Evolutionary conservation across 1,140 invertebrate genomes (phyloP).

Genomic region (Drosophila rufa): DNA sequence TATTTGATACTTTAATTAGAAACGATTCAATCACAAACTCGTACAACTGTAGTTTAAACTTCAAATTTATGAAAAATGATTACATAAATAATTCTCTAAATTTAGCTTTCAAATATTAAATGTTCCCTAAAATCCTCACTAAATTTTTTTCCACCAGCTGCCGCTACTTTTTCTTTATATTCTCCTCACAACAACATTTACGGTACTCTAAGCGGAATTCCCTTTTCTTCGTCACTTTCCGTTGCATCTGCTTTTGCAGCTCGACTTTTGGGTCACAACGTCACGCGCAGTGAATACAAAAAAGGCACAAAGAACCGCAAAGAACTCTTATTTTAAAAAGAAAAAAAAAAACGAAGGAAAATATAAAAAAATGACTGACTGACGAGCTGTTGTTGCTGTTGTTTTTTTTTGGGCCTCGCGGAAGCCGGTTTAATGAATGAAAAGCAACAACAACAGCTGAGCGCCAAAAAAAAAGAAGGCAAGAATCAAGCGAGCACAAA

Average conservation of each 20-base stretch:
- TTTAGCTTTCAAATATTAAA: too few species aligned
- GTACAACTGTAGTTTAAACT: too few species aligned
- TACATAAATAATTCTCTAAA: too few species aligned
- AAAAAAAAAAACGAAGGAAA: constrained; percentile 27
- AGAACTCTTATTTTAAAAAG: constrained; percentile 34
- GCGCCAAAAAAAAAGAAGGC: constrained; percentile 68
- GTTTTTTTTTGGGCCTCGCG: constrained; percentile 58
- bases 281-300: constrained; percentile 49
- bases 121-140: neutral
- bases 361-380: constrained; percentile 48
- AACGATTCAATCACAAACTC: too few species aligned
- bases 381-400: constrained; percentile 33
- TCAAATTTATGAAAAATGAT: too few species aligned
- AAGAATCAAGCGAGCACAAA: constrained; percentile 39
- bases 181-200: constrained; percentile 1
- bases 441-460: constrained; percentile 72
- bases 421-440: constrained; percentile 83
- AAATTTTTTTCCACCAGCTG: neutral
- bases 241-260: constrained; percentile 54
- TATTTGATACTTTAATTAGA: neutral
- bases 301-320: constrained; percentile 57
- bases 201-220: constrained; percentile 71
- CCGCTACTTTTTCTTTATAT: neutral
- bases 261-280: constrained; percentile 72
- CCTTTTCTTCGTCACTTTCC: constrained; percentile 41